These are phyloP conservation scores for Gymnocheta viridis DNA, from an alignment of 2,888 invertebrate genomes.

Conservation along the genomic window DNA sequence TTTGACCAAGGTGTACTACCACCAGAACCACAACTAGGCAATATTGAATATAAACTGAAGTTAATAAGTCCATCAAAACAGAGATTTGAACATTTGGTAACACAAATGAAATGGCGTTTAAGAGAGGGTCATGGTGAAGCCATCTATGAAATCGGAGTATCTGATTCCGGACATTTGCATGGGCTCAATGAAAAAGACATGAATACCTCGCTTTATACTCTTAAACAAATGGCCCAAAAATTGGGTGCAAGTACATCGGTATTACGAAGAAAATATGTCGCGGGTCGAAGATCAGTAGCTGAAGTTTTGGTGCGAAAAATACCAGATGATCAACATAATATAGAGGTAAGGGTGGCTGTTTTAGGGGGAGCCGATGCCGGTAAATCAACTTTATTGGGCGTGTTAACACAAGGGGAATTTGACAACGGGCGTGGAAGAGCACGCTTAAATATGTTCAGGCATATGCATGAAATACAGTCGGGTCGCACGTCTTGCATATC, in stretches of 20 bases:
- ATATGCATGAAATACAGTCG: constrained; percentile 96
- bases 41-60: constrained; percentile 97
- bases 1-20: constrained; percentile 88
- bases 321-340: constrained; percentile 92
- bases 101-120: constrained; percentile 99
- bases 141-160: constrained; percentile 98
- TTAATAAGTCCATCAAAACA: constrained; percentile 95
- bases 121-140: constrained; percentile 98
- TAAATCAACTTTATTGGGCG: constrained; percentile 98
- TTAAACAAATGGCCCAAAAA: constrained; percentile 93
- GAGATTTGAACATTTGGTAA: constrained; percentile 97
- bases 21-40: constrained; percentile 96
- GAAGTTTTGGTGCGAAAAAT: constrained; percentile 95
- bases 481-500: constrained; percentile 97
- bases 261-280: constrained; percentile 86
- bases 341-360: constrained; percentile 95
- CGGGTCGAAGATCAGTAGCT: constrained; percentile 86
- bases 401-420: constrained; percentile 96
- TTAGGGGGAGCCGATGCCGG: constrained; percentile 98
- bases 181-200: constrained; percentile 93
- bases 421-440: constrained; percentile 98
- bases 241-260: constrained; percentile 92
- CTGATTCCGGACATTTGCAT: constrained; percentile 93
- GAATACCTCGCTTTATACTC: constrained; percentile 91
- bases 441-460: constrained; percentile 96